Percentiles rank a stretch among this genome's conserved stretches.
Conservation (phyloP, 1,140 invertebrate genomes). For the Drosophila littoralis region DNA sequence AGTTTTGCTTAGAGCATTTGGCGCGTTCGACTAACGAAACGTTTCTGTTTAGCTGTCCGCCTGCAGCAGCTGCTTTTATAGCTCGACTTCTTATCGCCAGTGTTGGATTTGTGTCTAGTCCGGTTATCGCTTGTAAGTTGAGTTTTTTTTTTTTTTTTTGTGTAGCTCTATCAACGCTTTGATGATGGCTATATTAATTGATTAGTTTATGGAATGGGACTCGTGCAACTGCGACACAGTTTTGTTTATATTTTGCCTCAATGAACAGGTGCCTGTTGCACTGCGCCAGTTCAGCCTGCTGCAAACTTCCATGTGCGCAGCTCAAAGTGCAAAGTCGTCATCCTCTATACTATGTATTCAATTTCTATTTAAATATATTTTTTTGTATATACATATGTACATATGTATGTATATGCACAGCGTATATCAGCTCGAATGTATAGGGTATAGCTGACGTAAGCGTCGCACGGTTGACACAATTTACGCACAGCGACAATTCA, state of each 20-base stretch:
- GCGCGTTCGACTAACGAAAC: conserved; percentile 37
- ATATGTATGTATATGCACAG: conserved; percentile 3
- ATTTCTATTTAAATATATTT: conserved; percentile 5
- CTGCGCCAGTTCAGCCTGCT: too few relatives aligned
- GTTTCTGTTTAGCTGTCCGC: conserved; percentile 49
- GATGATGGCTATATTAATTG: conserved; percentile 50
- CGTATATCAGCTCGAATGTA: not conserved
- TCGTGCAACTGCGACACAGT: conserved; percentile 47
- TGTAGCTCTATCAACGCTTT: not conserved
- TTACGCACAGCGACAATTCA: conserved; percentile 36
- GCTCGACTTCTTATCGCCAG: conserved; percentile 47
- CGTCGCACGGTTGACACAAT: conserved; percentile 35
- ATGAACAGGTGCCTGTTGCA: not conserved
- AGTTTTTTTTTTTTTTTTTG: conserved; percentile 20
- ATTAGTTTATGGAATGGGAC: conserved; percentile 53
- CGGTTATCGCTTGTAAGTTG: conserved; percentile 16
- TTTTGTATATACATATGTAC: conserved; percentile 10
- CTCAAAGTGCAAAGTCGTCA: conserved; percentile 67
- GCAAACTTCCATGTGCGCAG: conserved; percentile 31
- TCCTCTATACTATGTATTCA: not conserved
- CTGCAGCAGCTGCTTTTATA: conserved; percentile 54
- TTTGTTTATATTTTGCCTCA: conserved; percentile 33
- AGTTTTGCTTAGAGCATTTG: conserved; percentile 26
- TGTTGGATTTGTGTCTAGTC: conserved; percentile 10
- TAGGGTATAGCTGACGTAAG: conserved; percentile 20